Percentiles rank a stretch among this genome's conserved stretches.
These are phyloP conservation scores for Xestia rhomboidea DNA, from an alignment of 2,888 invertebrate species.

Conservation along the genomic window DNA sequence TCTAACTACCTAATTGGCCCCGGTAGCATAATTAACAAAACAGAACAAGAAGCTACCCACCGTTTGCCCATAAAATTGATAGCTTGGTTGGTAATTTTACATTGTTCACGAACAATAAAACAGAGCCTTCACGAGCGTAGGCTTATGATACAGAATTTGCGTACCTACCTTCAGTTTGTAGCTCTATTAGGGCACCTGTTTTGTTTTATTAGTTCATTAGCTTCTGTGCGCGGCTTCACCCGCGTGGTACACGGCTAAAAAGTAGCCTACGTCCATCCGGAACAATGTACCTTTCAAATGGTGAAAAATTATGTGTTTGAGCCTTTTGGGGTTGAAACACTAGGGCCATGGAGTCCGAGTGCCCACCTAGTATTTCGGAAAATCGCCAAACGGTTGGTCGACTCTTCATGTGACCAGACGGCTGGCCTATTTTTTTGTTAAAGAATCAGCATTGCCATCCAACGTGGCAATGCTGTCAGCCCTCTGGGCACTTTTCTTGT, in stretches of 20 bases:
- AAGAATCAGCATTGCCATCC: too few species aligned
- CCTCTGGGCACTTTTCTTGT: too few species aligned
- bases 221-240: neutral
- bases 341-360: too few species aligned
- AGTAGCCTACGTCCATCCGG: neutral
- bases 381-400: too few species aligned
- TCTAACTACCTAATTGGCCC: slow-evolving; percentile 46
- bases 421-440: too few species aligned
- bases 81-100: slow-evolving; percentile 55
- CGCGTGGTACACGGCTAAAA: neutral
- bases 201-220: neutral
- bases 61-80: slow-evolving; percentile 61
- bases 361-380: too few species aligned
- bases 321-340: too few species aligned
- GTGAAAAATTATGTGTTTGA: too few species aligned
- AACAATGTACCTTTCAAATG: too few species aligned
- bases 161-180: neutral
- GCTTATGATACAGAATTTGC: slow-evolving; percentile 1
- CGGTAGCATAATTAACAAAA: slow-evolving; percentile 49
- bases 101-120: slow-evolving; percentile 53
- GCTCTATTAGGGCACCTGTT: neutral
- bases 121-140: slow-evolving; percentile 36
- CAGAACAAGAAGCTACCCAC: slow-evolving; percentile 50
- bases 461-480: too few species aligned
- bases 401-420: too few species aligned